Percentiles rank a stretch among this genome's conserved stretches.
Evolutionary conservation across 2,797 vertebrate species (phyloP).

Genomic region (Gymnodraco acuticeps): DNA sequence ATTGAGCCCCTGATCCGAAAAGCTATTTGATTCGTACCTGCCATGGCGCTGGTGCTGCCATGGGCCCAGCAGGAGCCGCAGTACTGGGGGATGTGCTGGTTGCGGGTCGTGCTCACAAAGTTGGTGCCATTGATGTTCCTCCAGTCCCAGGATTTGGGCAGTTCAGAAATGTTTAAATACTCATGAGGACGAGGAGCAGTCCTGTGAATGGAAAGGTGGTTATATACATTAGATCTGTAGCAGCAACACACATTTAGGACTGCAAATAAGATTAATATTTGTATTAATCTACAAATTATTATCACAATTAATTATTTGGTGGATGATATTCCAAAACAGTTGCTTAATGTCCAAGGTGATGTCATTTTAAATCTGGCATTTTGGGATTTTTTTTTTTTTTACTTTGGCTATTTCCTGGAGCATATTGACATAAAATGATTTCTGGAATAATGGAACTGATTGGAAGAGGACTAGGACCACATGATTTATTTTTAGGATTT

Average conservation of each 20-base stretch:
- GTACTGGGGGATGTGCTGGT: constrained; percentile 99
- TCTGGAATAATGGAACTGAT: too few relatives aligned
- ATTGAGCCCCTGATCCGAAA: not conserved
- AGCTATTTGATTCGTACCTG: constrained; percentile 81
- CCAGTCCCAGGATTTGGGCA: constrained; percentile 95
- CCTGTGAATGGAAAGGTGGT: constrained; percentile 64
- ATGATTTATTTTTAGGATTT: too few relatives aligned
- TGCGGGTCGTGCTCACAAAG: constrained; percentile 92
- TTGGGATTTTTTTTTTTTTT: too few relatives aligned
- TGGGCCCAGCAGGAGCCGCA: constrained; percentile 99
- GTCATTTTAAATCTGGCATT: too few relatives aligned
- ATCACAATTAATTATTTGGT: too few relatives aligned
- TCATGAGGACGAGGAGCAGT: constrained; percentile 89
- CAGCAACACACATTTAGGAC: not conserved
- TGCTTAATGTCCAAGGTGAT: too few relatives aligned
- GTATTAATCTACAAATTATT: too few relatives aligned
- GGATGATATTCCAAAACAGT: too few relatives aligned
- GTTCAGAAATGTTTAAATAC: constrained; percentile 79
- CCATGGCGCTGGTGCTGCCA: constrained; percentile 94
- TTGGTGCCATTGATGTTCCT: constrained; percentile 90
- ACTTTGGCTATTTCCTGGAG: too few relatives aligned
- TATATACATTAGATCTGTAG: not conserved
- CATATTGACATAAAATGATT: too few relatives aligned
- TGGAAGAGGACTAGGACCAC: too few relatives aligned
- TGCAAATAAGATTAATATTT: too few relatives aligned